Evolutionary conservation across 2,113 vertebrate species (phyloP).

Genomic region (Ceyx cyanopectus): DNA sequence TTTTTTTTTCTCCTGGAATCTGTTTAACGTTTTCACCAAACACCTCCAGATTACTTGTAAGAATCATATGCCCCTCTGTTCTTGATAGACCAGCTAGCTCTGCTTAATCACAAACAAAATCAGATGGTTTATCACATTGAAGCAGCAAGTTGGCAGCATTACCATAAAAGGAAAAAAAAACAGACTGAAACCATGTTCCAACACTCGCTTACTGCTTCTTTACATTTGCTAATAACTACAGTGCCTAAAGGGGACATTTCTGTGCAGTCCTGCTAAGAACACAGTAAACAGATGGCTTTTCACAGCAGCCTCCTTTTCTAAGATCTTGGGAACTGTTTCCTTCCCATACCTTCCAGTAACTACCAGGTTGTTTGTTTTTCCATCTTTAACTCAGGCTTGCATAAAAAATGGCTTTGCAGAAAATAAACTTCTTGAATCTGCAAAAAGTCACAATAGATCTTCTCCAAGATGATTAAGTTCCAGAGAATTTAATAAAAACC

Average conservation of each 20-base stretch:
- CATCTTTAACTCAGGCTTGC: slow-evolving; percentile 32
- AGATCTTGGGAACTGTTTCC: slow-evolving; percentile 30
- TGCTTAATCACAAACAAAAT: slow-evolving; percentile 69
- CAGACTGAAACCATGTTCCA: neutral
- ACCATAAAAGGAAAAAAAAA: slow-evolving; percentile 82
- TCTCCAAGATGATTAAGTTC: neutral
- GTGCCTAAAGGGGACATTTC: slow-evolving; percentile 41
- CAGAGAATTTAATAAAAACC: neutral
- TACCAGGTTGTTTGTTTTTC: slow-evolving; percentile 57
- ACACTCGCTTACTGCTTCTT: slow-evolving; percentile 20
- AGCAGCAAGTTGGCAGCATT: slow-evolving; percentile 59
- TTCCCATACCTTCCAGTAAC: slow-evolving; percentile 19
- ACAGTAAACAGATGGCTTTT: slow-evolving; percentile 2
- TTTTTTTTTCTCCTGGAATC: neutral
- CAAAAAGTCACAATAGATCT: neutral
- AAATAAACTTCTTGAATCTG: slow-evolving; percentile 23
- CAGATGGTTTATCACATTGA: slow-evolving; percentile 62
- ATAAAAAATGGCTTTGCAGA: slow-evolving; percentile 20
- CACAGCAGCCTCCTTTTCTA: slow-evolving; percentile 23
- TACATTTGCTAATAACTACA: slow-evolving; percentile 43
- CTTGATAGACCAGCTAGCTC: slow-evolving; percentile 56
- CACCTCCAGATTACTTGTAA: neutral
- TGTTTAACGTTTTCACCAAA: neutral
- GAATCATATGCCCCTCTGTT: neutral
- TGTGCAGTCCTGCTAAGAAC: slow-evolving; percentile 21